These are phyloP conservation scores for Trichacis sp. DNA, from an alignment of 2,888 invertebrate genomes.

Conservation along the genomic window DNA sequence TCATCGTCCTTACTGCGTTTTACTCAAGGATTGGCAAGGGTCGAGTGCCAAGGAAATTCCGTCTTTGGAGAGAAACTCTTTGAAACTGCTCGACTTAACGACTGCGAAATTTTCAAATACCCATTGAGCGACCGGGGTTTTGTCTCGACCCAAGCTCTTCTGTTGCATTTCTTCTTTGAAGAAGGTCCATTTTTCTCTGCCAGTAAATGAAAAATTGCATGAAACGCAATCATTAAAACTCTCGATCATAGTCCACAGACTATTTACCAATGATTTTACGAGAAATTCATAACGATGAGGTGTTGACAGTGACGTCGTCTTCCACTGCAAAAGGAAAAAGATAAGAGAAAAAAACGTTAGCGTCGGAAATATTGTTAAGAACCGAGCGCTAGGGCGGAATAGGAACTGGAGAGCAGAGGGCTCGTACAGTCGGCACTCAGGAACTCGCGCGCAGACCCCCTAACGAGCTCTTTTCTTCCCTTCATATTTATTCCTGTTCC, in stretches of 20 bases:
- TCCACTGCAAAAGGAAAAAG: constrained; percentile 19
- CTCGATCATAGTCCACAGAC: too few relatives aligned
- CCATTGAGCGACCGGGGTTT: not conserved
- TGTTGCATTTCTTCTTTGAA: too few relatives aligned
- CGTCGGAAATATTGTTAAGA: constrained; percentile 43
- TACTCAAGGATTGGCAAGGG: not conserved
- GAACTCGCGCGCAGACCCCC: constrained; percentile 59
- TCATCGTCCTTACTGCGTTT: constrained; percentile 27
- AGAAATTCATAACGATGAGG: constrained; percentile 26
- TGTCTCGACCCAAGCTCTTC: too few relatives aligned
- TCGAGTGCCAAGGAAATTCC: constrained; percentile 7
- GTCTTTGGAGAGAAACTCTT: constrained; percentile 1
- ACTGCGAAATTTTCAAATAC: not conserved
- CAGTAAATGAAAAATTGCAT: too few relatives aligned
- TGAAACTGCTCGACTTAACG: not conserved
- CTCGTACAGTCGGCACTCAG: constrained; percentile 58
- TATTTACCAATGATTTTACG: constrained; percentile 12
- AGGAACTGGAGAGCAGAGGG: constrained; percentile 39
- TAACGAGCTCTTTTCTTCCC: constrained; percentile 64
- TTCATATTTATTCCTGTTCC: constrained; percentile 67
- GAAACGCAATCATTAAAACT: too few relatives aligned
- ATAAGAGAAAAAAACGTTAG: constrained; percentile 43
- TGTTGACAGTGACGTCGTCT: constrained; percentile 30
- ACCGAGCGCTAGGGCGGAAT: constrained; percentile 27
- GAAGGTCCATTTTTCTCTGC: too few relatives aligned